phyloP scores from a whole-genome alignment of 2,797 vertebrate genomes.

The Microcaecilia unicolor region DNA sequence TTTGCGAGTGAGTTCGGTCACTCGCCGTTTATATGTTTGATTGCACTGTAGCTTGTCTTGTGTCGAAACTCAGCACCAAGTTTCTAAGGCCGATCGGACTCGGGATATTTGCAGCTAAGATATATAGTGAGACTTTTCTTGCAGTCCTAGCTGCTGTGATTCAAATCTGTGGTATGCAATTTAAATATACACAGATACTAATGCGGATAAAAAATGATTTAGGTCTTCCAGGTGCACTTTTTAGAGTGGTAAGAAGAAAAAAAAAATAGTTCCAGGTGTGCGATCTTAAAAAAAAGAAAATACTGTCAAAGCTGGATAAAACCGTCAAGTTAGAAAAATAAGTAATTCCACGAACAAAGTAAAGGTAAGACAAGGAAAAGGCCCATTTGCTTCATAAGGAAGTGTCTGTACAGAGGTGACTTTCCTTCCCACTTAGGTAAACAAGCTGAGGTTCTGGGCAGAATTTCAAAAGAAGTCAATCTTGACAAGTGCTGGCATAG shows the following conservation, averaged over 20 bases:
- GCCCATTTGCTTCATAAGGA: slow-evolving; percentile 26
- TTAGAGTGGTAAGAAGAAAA: slow-evolving; percentile 52
- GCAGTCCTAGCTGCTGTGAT: slow-evolving; percentile 16
- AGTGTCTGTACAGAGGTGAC: slow-evolving; percentile 39
- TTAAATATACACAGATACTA: slow-evolving; percentile 34
- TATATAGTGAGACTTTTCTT: slow-evolving; percentile 9
- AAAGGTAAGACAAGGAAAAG: slow-evolving; percentile 29
- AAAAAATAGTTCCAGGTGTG: slow-evolving; percentile 56
- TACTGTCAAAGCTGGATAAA: slow-evolving; percentile 61
- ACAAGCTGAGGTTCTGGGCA: slow-evolving; percentile 47
- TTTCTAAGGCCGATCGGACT: no score
- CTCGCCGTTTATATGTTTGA: no score
- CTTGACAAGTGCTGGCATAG: slow-evolving; percentile 43
- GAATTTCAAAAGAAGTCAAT: slow-evolving; percentile 49
- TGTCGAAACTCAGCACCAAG: no score
- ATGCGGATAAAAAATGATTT: slow-evolving; percentile 54
- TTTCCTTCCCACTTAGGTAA: slow-evolving; percentile 53
- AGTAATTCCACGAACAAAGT: slow-evolving; percentile 43
- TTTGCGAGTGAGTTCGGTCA: no score
- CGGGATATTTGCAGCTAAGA: neutral
- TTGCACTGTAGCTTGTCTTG: no score
- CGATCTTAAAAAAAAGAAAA: slow-evolving; percentile 36
- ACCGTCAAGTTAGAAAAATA: slow-evolving; percentile 49
- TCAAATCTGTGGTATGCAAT: slow-evolving; percentile 27
- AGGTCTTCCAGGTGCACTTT: slow-evolving; percentile 54